Evolutionary conservation across 2,113 vertebrate genomes (phyloP).

Genomic region (Hypocryptadius cinnamomeus): DNA sequence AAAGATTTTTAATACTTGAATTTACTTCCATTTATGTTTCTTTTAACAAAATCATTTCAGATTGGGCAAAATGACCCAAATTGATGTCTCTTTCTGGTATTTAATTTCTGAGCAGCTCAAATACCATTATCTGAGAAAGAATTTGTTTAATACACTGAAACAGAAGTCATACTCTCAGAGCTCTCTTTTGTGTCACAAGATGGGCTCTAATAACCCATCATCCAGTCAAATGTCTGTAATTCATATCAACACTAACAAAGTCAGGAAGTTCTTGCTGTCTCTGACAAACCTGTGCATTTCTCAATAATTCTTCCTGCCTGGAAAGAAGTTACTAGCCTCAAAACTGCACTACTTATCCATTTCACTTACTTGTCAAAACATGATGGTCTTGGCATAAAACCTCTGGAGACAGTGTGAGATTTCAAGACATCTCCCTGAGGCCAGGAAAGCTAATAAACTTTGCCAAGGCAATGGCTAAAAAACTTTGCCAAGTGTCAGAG

Average conservation of each 20-base stretch:
- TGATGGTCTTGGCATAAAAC: not conserved
- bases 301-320: not conserved
- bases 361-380: not conserved
- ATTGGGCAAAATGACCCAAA: not conserved
- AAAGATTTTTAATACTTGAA: not conserved
- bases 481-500: not conserved
- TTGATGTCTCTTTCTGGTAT: not conserved
- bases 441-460: not conserved
- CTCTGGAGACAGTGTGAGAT: not conserved
- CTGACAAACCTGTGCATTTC: not conserved
- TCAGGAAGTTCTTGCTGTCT: not conserved
- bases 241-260: not conserved
- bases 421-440: not conserved
- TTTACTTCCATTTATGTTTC: not conserved
- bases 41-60: not conserved
- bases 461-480: not conserved
- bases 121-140: not conserved
- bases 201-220: not conserved
- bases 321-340: not conserved
- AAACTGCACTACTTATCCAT: not conserved
- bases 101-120: not conserved
- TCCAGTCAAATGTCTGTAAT: not conserved
- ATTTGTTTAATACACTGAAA: not conserved
- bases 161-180: not conserved
- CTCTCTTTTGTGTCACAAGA: not conserved